A percentile compares a stretch with the other conserved stretches of the same genome.
Evolutionary conservation across 2,797 vertebrate genomes (phyloP).

Genomic region (Bovichtus variegatus): DNA sequence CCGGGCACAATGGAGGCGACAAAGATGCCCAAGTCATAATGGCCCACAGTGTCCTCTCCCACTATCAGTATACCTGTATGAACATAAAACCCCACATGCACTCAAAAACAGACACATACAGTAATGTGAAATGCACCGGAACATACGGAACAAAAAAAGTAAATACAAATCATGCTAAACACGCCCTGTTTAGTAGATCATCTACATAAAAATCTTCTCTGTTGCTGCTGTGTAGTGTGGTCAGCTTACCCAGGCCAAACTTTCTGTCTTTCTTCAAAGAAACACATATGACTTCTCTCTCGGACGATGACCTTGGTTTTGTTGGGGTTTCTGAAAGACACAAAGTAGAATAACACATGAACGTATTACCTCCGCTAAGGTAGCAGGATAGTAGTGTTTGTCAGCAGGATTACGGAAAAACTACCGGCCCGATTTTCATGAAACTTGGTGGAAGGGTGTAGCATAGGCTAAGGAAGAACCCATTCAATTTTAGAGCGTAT

Average conservation of each 20-base stretch:
- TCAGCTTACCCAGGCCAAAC: conserved; percentile 88
- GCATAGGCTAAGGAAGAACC: no score
- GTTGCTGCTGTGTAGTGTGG: not conserved
- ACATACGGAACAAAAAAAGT: not conserved
- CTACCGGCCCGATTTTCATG: no score
- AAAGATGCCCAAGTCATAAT: conserved; percentile 90
- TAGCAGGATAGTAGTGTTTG: no score
- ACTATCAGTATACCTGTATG: conserved; percentile 90
- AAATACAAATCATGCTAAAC: not conserved
- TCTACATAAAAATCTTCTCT: no score
- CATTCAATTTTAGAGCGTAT: no score
- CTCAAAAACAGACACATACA: not conserved
- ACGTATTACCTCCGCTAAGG: not conserved
- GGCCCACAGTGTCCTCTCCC: conserved; percentile 88
- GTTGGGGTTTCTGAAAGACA: conserved; percentile 69
- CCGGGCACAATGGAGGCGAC: conserved; percentile 91
- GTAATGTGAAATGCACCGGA: not conserved
- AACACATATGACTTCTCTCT: conserved; percentile 89
- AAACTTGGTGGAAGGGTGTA: no score
- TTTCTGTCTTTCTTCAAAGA: conserved; percentile 88
- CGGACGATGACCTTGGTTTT: conserved; percentile 65
- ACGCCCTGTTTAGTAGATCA: no score
- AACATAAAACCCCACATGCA: conserved; percentile 24
- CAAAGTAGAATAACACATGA: not conserved
- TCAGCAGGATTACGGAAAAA: no score